phyloP scores from a whole-genome alignment of 2,888 invertebrate species.

The Omphaloscelis lunosa region DNA sequence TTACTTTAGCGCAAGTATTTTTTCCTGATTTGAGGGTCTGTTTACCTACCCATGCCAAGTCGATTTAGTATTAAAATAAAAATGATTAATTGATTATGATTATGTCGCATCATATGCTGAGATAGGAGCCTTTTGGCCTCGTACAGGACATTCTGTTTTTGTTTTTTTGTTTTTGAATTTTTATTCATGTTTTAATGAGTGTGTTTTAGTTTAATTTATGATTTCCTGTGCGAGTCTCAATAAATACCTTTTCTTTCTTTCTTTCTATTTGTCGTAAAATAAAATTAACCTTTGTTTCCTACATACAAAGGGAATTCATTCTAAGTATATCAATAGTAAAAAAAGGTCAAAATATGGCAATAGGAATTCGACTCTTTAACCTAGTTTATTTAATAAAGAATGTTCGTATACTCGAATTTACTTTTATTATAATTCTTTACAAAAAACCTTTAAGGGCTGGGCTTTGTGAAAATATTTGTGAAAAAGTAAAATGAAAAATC shows the following conservation, averaged over 20 bases:
- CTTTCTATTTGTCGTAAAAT: too few relatives aligned
- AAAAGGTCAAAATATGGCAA: constrained; percentile 2
- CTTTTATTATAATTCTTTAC: constrained; percentile 35
- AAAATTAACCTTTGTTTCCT: background rate
- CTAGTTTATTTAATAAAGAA: constrained; percentile 38
- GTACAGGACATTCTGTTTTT: too few relatives aligned
- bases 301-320: background rate
- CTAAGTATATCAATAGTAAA: constrained; percentile 13
- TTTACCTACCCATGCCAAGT: background rate
- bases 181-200: too few relatives aligned
- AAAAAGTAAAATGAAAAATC: constrained; percentile 53
- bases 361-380: constrained; percentile 8
- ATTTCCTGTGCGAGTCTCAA: too few relatives aligned
- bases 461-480: constrained; percentile 55
- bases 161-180: too few relatives aligned
- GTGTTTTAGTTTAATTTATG: too few relatives aligned
- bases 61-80: background rate
- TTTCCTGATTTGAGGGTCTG: background rate
- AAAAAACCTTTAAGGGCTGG: constrained; percentile 25
- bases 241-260: too few relatives aligned
- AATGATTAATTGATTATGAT: too few relatives aligned
- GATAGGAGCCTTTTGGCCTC: too few relatives aligned
- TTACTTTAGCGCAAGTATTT: background rate
- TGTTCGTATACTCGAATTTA: constrained; percentile 30
- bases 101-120: too few relatives aligned